These are phyloP conservation scores for Aporophyla lueneburgensis DNA, from an alignment of 2,888 invertebrate genomes.

Conservation along the genomic window DNA sequence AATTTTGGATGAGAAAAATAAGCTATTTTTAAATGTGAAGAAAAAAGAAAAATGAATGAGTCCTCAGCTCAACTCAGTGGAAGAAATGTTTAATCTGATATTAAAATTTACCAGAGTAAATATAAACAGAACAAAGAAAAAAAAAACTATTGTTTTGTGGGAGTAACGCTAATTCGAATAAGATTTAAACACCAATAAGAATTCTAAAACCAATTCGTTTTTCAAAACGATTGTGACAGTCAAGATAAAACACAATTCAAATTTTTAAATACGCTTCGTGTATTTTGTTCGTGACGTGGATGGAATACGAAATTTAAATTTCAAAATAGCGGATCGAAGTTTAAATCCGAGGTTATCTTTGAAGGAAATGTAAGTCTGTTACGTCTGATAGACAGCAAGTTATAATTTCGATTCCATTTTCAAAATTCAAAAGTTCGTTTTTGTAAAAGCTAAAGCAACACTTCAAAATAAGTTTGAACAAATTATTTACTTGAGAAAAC, in stretches of 20 bases:
- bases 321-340: conserved; percentile 37
- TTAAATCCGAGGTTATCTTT: conserved; percentile 31
- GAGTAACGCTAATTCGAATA: neutral
- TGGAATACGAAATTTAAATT: conserved; percentile 54
- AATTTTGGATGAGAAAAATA: conserved; percentile 2
- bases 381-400: neutral
- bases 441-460: neutral
- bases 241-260: conserved; percentile 23
- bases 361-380: conserved; percentile 14
- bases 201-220: conserved; percentile 28
- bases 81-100: no score
- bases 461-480: neutral
- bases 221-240: conserved; percentile 36
- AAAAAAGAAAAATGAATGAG: no score
- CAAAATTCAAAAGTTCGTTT: neutral
- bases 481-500: neutral
- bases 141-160: neutral
- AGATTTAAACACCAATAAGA: conserved; percentile 9
- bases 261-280: conserved; percentile 16
- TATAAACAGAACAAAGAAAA: neutral
- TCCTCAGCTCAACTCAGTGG: no score
- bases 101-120: no score
- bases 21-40: neutral
- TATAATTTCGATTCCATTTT: neutral
- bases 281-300: conserved; percentile 27